Evolutionary conservation across 1,140 invertebrate species (phyloP), one percentile per base, ranked within the genome.

Genomic region (Oncopodura yosiiana): DNA sequence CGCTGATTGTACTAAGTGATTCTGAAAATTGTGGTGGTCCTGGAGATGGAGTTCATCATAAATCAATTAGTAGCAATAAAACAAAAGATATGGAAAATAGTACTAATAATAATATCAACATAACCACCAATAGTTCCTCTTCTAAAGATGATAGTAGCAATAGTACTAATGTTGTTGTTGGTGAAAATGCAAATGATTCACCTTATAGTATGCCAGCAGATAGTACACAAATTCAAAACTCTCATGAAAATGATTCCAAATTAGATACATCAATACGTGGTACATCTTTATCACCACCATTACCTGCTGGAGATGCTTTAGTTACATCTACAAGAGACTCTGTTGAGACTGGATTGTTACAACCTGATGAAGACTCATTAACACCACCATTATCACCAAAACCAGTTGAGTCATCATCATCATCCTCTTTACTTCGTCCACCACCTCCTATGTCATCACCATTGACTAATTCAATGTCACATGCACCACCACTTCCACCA

Each of bases 311-410:
- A 42, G 56, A 62, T 38, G 45, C 61, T 23, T 18, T 59, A 1
- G 61, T 62, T 1, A 59, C 61, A 6, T 62, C 61, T 0, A 59
- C 61, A 2, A 49, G 53, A 11, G 49, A 58, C 29, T 52, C 56
- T 3, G 50, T 56, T 14, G 57, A 58, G 16, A n/a, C n/a, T n/a
- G 26, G 46, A 21, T n/a, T 18, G 9, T 29, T 34, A 1, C 34
- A 36, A n/a, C 43, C 79, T 78, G 3, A 78, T 77, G 0, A 79
- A 79, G 60, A 78, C 78, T 0, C 29, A 19, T 12, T 16, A 41
- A 45, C 11, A 38, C 18, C 37, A 27, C 30, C 78, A 77, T 54
- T 56, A 42, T 23, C 64, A 59, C 34, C 58, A 62, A 68, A 66
- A 1, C 63, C 66, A 0, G 74, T 72, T 6, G 48, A 53, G 34